Conservation (phyloP, 2,888 invertebrate genomes). For the Heliconius ismenius region DNA sequence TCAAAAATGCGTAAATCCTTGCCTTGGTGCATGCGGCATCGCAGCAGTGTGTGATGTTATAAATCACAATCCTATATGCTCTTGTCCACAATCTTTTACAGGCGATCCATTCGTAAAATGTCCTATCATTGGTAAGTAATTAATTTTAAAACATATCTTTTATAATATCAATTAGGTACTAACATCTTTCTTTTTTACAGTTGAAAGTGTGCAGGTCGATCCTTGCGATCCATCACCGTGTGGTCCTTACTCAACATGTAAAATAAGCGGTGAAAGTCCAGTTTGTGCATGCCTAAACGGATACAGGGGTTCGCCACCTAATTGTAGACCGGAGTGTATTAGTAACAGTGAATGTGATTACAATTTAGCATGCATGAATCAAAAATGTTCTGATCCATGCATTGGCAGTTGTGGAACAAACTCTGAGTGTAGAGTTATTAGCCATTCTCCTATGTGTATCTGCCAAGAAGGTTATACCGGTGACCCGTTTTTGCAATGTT, state of each 20-base stretch:
- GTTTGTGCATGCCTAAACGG: conserved; percentile 88
- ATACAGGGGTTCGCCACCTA: conserved; percentile 87
- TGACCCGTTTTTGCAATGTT: conserved; percentile 88
- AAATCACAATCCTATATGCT: conserved; percentile 89
- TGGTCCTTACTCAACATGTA: conserved; percentile 88
- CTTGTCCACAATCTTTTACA: conserved; percentile 86
- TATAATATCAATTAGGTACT: neutral
- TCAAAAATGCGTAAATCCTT: conserved; percentile 89
- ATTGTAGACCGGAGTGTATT: conserved; percentile 90
- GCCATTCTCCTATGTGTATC: conserved; percentile 87
- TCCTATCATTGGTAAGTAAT: conserved; percentile 68
- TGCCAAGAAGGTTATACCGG: conserved; percentile 87
- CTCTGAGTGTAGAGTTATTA: conserved; percentile 88
- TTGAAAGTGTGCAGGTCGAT: conserved; percentile 62
- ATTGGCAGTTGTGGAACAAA: conserved; percentile 86
- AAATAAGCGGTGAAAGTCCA: conserved; percentile 84
- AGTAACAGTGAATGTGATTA: conserved; percentile 88
- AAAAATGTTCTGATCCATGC: conserved; percentile 90
- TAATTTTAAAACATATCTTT: neutral
- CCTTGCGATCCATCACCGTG: conserved; percentile 89
- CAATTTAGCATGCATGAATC: conserved; percentile 87
- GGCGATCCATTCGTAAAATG: conserved; percentile 91
- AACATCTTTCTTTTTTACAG: conserved; percentile 41
- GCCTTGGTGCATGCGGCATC: conserved; percentile 89
- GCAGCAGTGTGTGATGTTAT: conserved; percentile 87